Conservation (phyloP, 2,113 vertebrate genomes). For the Leptosomus discolor region DNA sequence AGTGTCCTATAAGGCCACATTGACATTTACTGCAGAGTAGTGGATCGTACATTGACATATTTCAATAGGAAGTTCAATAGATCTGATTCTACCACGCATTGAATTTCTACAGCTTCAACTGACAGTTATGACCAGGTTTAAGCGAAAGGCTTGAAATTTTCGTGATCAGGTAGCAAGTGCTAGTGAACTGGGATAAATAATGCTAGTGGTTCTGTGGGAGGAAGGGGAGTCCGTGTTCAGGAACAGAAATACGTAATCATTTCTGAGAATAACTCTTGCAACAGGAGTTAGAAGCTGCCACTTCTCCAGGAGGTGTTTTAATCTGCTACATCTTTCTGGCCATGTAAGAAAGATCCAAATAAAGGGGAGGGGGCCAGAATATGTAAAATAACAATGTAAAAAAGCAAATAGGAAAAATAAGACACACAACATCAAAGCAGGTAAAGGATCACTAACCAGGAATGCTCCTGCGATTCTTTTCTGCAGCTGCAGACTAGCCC, state of each 20-base stretch:
- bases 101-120: background rate
- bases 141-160: background rate
- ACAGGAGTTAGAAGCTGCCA: background rate
- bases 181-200: background rate
- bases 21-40: background rate
- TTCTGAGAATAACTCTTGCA: background rate
- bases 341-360: background rate
- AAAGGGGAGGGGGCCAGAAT: rapidly evolving
- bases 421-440: rapidly evolving
- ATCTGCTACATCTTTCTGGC: background rate
- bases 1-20: background rate
- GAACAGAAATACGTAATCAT: background rate
- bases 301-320: background rate
- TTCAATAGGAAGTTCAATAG: background rate
- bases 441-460: background rate
- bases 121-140: background rate
- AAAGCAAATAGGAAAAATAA: background rate
- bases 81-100: background rate
- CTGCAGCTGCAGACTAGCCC: background rate
- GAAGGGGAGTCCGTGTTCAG: background rate
- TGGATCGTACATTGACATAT: rapidly evolving
- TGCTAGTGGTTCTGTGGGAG: background rate
- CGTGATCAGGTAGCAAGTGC: background rate
- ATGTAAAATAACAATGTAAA: background rate
- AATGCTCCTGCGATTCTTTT: background rate